Percentiles rank a stretch among this genome's conserved stretches.
Evolutionary conservation across 2,888 invertebrate genomes (phyloP).

Genomic region (Blastobasis lacticolella): DNA sequence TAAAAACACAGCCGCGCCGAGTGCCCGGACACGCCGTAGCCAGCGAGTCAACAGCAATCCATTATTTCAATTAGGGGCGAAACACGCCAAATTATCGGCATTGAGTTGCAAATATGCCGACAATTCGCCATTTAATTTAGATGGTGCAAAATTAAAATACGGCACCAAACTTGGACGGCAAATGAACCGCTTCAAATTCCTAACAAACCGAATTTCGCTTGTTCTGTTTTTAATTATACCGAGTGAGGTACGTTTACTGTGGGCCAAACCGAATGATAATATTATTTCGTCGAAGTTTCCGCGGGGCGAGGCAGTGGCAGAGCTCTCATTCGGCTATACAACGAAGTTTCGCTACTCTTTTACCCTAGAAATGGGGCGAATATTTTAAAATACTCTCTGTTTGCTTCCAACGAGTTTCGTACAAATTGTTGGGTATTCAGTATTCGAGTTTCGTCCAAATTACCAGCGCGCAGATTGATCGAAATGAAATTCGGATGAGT

Average conservation of each 20-base stretch:
- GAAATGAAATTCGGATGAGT: conserved; percentile 40
- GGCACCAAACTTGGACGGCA: conserved; percentile 1
- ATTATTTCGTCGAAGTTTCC: conserved; percentile 46
- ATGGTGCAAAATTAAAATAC: conserved; percentile 4
- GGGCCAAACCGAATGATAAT: conserved; percentile 39
- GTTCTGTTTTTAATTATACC: conserved; percentile 23
- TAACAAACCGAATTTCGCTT: conserved; percentile 6
- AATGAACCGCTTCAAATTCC: conserved; percentile 2
- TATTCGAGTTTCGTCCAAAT: conserved; percentile 24
- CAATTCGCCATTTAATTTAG: background rate
- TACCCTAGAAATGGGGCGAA: conserved; percentile 33
- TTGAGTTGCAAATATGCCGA: too few species aligned
- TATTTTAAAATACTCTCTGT: conserved; percentile 54
- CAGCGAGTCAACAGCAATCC: background rate
- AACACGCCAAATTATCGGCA: too few species aligned
- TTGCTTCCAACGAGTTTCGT: conserved; percentile 38
- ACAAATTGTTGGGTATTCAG: conserved; percentile 43
- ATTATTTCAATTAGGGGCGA: too few species aligned
- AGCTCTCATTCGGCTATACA: conserved; percentile 25
- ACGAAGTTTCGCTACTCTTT: conserved; percentile 42
- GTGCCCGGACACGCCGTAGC: too few species aligned
- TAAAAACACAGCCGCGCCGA: too few species aligned
- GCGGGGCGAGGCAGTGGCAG: background rate
- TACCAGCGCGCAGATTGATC: conserved; percentile 32
- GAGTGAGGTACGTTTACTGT: conserved; percentile 20